Conservation (phyloP, 2,888 invertebrate species). For the Rhagophthalmus giganteus region DNA sequence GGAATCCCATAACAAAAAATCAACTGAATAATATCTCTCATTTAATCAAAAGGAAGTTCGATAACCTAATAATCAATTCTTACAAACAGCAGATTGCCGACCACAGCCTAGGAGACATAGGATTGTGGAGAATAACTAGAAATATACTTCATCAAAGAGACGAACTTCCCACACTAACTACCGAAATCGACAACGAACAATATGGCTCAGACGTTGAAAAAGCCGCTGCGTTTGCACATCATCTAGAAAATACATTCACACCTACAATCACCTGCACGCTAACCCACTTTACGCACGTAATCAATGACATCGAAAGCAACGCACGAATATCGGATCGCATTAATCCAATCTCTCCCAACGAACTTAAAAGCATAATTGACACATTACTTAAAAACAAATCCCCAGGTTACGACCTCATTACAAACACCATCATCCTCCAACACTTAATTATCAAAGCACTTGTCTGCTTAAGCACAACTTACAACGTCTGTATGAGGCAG, state of each 20-base stretch:
- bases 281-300: constrained; percentile 1
- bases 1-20: constrained; percentile 3
- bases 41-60: too few species aligned
- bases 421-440: constrained; percentile 4
- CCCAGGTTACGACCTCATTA: too few species aligned
- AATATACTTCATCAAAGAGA: too few species aligned
- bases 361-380: too few species aligned
- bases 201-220: constrained; percentile 4
- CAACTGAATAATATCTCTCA: too few species aligned
- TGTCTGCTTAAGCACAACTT: neutral
- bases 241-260: constrained; percentile 1
- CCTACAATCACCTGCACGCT: constrained; percentile 1
- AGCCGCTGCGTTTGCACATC: constrained; percentile 11
- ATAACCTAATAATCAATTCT: neutral
- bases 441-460: neutral
- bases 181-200: too few species aligned
- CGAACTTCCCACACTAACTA: too few species aligned
- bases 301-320: too few species aligned
- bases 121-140: neutral
- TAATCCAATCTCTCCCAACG: too few species aligned
- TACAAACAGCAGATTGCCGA: constrained; percentile 2
- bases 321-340: constrained; percentile 5
- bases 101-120: too few species aligned
- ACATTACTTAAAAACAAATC: neutral
- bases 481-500: constrained; percentile 1